A percentile compares a stretch with the other conserved stretches of the same genome.
phyloP scores from a whole-genome alignment of 1,140 invertebrate species.

The Drosophila ficusphila region DNA sequence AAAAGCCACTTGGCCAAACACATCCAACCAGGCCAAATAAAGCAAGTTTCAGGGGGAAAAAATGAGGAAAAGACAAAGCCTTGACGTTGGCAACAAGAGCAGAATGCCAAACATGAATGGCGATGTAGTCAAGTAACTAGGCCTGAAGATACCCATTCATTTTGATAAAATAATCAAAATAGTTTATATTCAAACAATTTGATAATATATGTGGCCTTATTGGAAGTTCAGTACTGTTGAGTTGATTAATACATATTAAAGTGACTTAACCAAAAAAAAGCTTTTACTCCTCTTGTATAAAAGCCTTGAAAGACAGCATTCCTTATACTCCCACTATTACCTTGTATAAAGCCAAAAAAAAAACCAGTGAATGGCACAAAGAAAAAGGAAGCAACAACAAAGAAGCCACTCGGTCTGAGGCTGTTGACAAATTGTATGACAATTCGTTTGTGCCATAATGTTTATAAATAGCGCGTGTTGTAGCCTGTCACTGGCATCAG shows the following conservation, averaged over 20 bases:
- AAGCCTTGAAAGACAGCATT: constrained; percentile 5
- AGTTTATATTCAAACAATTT: too few species aligned
- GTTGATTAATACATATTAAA: too few species aligned
- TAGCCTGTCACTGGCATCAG: constrained; percentile 65
- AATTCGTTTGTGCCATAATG: constrained; percentile 83
- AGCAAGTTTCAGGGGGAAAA: constrained; percentile 2
- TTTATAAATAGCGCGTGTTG: constrained; percentile 82
- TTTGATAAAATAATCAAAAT: background rate
- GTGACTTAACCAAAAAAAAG: too few species aligned
- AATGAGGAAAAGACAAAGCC: constrained; percentile 41
- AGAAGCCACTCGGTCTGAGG: constrained; percentile 53
- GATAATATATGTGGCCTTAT: too few species aligned
- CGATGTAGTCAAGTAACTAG: background rate
- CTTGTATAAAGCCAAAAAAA: constrained; percentile 35
- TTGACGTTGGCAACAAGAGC: constrained; percentile 44
- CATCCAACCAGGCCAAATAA: constrained; percentile 9
- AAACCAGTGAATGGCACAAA: constrained; percentile 5
- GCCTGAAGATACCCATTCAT: background rate
- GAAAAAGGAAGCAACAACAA: constrained; percentile 34
- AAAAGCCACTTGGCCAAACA: constrained; percentile 53
- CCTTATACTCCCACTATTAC: background rate
- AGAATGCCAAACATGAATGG: constrained; percentile 31
- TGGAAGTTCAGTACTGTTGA: too few species aligned
- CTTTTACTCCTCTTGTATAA: background rate
- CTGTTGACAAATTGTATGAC: constrained; percentile 83